A percentile compares a stretch with the other conserved stretches of the same genome.
Evolutionary conservation across 2,888 invertebrate genomes (phyloP).

Genomic region (Venustoraphidia nigricollis): DNA sequence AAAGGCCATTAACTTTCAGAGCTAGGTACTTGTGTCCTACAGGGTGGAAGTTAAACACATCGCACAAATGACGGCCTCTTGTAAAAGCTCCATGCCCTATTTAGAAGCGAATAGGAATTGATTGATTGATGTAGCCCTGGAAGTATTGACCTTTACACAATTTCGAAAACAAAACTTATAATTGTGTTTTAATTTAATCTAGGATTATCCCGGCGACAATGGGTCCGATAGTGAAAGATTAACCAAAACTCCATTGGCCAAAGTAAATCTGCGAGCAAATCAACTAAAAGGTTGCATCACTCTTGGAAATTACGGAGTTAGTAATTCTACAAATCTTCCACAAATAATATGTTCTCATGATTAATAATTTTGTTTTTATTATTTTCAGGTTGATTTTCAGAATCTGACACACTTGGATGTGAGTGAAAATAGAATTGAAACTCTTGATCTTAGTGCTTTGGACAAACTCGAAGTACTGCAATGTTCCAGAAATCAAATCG

Average conservation of each 20-base stretch:
- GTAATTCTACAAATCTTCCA: slow-evolving; percentile 16
- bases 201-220: slow-evolving; percentile 4
- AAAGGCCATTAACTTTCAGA: no score
- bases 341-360: background rate
- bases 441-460: slow-evolving; percentile 63
- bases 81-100: no score
- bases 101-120: no score
- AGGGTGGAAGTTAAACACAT: no score
- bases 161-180: background rate
- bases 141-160: no score
- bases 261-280: slow-evolving; percentile 62
- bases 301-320: slow-evolving; percentile 72
- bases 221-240: background rate
- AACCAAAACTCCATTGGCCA: slow-evolving; percentile 38
- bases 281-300: slow-evolving; percentile 70
- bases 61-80: no score
- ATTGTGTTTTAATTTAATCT: background rate
- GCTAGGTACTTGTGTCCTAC: no score
- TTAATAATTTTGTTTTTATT: slow-evolving; percentile 1
- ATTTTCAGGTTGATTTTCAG: slow-evolving; percentile 29
- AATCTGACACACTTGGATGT: slow-evolving; percentile 69
- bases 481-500: slow-evolving; percentile 61
- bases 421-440: slow-evolving; percentile 71
- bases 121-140: no score
- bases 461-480: slow-evolving; percentile 60